Conservation (phyloP, 2,113 vertebrate genomes). For the Nerophis ophidion region DNA sequence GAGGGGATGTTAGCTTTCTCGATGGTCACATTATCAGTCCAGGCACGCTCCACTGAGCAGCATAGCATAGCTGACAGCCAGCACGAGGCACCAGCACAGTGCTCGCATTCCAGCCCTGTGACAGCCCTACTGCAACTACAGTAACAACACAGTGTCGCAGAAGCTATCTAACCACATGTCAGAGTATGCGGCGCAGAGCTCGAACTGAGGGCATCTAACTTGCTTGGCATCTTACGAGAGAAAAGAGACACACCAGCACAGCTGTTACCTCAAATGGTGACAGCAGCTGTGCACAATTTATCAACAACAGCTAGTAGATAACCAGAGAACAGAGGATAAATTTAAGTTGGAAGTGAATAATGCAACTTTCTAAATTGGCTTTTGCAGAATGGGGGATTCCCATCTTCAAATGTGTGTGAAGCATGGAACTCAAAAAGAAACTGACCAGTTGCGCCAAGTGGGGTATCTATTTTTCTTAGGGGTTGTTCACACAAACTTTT, state of each 20-base stretch:
- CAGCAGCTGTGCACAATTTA: constrained; percentile 43
- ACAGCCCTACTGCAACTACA: constrained; percentile 59
- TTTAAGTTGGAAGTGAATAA: constrained; percentile 18
- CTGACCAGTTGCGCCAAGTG: too few species aligned
- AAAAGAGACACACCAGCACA: constrained; percentile 34
- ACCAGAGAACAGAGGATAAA: constrained; percentile 10
- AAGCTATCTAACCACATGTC: constrained; percentile 45
- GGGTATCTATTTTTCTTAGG: too few species aligned
- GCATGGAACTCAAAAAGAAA: constrained; percentile 22
- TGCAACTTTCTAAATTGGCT: constrained; percentile 24
- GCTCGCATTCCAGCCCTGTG: constrained; percentile 60
- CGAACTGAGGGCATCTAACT: constrained; percentile 26
- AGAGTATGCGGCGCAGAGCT: constrained; percentile 34
- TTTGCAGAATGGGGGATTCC: constrained; percentile 11
- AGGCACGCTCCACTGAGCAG: constrained; percentile 59
- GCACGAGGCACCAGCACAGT: constrained; percentile 58
- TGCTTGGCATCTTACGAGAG: constrained; percentile 30
- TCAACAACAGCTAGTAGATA: constrained; percentile 21
- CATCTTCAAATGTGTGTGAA: constrained; percentile 21
- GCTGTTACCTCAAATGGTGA: constrained; percentile 47
- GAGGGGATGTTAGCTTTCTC: constrained; percentile 48
- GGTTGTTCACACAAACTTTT: too few species aligned
- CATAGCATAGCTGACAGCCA: constrained; percentile 67
- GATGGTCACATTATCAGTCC: constrained; percentile 66
- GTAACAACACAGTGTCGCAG: constrained; percentile 57